phyloP scores from a whole-genome alignment of 37 sponge, comb jelly and placozoan species.

The Hormiphora californensis region DNA sequence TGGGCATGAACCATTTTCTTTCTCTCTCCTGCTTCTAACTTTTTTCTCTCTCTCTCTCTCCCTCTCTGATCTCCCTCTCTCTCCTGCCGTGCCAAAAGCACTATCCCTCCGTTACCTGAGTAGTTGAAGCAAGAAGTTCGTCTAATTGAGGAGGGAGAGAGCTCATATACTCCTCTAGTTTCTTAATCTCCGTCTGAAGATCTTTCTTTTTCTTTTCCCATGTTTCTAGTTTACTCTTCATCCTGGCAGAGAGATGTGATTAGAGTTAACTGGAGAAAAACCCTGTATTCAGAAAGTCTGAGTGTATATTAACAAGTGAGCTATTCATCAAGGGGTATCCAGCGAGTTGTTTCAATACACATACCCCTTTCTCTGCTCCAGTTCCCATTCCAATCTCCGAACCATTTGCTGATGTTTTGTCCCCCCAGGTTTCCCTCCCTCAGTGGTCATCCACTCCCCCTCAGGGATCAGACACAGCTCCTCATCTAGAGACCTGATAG shows the following conservation, averaged over 20 bases:
- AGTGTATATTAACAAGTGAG: background rate
- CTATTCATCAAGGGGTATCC: background rate
- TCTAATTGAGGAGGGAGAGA: constrained; percentile 35
- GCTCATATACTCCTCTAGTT: background rate
- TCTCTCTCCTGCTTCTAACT: background rate
- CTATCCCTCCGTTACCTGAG: background rate
- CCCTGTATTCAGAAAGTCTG: background rate
- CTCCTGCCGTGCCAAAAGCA: background rate
- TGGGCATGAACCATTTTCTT: background rate
- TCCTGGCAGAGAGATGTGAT: background rate
- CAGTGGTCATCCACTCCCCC: background rate
- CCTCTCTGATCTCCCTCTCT: background rate
- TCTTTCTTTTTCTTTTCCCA: constrained; percentile 30
- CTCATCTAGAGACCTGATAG: constrained; percentile 40
- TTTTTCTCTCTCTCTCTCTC: background rate
- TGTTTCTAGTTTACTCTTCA: background rate
- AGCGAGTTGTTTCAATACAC: background rate
- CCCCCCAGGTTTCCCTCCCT: background rate
- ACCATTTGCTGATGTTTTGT: background rate
- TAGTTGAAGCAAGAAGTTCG: background rate
- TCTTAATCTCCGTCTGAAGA: background rate
- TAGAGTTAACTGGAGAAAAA: too few relatives aligned
- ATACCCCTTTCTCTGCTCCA: constrained; percentile 23
- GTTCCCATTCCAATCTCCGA: background rate
- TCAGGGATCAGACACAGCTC: constrained; percentile 31